Evolutionary conservation across 2,888 invertebrate species (phyloP).

Genomic region (Drosophila peninsularis): DNA sequence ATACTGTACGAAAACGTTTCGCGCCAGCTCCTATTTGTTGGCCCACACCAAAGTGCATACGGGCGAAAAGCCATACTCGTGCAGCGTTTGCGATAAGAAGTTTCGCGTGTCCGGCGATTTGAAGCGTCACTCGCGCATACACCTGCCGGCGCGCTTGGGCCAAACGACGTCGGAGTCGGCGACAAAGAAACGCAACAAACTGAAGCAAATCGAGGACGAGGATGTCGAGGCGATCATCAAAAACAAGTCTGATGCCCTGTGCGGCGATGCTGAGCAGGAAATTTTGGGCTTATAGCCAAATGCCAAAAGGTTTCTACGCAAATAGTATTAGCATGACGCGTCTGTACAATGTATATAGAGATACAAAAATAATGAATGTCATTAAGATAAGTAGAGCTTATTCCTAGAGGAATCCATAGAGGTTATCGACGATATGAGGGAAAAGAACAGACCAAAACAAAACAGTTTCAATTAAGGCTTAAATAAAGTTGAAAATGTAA

Average conservation of each 20-base stretch:
- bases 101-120: slow-evolving; percentile 94
- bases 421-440: neutral
- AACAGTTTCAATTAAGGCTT: neutral
- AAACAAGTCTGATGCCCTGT: slow-evolving; percentile 66
- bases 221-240: slow-evolving; percentile 32
- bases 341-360: slow-evolving; percentile 25
- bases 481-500: slow-evolving; percentile 9
- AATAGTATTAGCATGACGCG: slow-evolving; percentile 38
- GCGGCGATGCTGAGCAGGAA: slow-evolving; percentile 66
- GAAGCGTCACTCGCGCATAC: slow-evolving; percentile 91
- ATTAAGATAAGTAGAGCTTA: slow-evolving; percentile 5
- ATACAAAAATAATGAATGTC: neutral
- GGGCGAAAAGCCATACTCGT: slow-evolving; percentile 92
- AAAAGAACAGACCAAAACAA: slow-evolving; percentile 28
- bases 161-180: slow-evolving; percentile 72
- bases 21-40: slow-evolving; percentile 93
- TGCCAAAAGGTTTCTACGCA: slow-evolving; percentile 68
- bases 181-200: slow-evolving; percentile 28
- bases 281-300: slow-evolving; percentile 69
- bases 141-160: slow-evolving; percentile 84
- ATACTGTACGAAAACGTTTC: slow-evolving; percentile 92
- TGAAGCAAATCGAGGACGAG: slow-evolving; percentile 49
- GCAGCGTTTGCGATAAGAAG: slow-evolving; percentile 90
- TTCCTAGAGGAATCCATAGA: neutral
- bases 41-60: slow-evolving; percentile 94